A percentile compares a stretch with the other conserved stretches of the same genome.
phyloP scores from a whole-genome alignment of 2,113 vertebrate species.

The Myodes glareolus region DNA sequence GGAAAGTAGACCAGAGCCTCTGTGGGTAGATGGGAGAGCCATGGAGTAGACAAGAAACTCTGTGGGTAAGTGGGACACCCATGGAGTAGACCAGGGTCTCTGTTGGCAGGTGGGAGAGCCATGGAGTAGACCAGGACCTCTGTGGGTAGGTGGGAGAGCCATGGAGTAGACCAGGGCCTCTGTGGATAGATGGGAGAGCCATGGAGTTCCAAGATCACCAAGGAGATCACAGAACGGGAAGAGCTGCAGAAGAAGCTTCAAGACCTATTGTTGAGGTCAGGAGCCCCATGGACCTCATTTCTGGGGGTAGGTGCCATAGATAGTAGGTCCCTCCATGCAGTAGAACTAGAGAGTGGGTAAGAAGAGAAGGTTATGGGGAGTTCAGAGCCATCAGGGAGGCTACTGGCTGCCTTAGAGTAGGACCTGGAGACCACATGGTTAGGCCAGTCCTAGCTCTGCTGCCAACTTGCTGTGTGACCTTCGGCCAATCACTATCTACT shows the following conservation, averaged over 20 bases:
- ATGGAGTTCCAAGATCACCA: neutral
- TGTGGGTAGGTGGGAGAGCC: no score
- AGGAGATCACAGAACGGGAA: neutral
- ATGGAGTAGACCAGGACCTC: no score
- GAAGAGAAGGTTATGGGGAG: neutral
- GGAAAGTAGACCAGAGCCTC: neutral
- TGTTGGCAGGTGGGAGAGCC: no score
- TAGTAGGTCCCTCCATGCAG: neutral
- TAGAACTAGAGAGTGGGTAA: neutral
- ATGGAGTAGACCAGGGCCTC: no score
- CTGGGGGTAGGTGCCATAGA: neutral
- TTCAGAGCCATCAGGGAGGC: neutral
- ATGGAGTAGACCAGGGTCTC: no score
- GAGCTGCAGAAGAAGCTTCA: neutral
- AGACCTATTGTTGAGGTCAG: neutral
- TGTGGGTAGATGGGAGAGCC: no score
- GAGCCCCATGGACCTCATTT: neutral
- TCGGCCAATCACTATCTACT: constrained; percentile 26
- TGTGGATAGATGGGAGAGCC: no score
- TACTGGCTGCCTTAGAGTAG: neutral
- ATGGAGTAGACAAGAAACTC: no score
- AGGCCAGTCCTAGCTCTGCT: constrained; percentile 60
- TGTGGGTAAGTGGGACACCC: no score
- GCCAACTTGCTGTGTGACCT: constrained; percentile 75
- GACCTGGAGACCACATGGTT: neutral